Conservation (phyloP, 2,113 vertebrate species). For the Coreoperca whiteheadi region DNA sequence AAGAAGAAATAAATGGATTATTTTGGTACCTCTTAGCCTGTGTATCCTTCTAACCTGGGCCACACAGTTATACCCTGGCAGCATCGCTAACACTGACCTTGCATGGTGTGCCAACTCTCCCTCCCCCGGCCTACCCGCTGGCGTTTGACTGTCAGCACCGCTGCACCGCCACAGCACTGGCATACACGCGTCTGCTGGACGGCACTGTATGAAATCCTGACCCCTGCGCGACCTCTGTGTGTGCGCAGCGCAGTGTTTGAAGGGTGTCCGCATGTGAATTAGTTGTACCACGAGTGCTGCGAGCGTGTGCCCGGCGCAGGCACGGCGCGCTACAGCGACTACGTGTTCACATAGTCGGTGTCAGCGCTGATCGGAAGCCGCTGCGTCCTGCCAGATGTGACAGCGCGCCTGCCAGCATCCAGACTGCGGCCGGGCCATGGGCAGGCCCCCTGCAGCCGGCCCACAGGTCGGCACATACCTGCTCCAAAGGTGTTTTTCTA, state of each 20-base stretch:
- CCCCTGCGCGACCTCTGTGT: constrained; percentile 13
- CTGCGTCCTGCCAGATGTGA: constrained; percentile 41
- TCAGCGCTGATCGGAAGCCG: constrained; percentile 14
- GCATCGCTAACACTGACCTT: constrained; percentile 27
- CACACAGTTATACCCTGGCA: constrained; percentile 19
- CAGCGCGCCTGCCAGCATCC: neutral
- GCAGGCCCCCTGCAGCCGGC: neutral
- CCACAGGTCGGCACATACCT: neutral
- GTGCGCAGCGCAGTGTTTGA: neutral
- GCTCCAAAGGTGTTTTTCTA: constrained; percentile 9
- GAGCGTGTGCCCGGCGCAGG: neutral
- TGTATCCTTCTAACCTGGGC: constrained; percentile 4
- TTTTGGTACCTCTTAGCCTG: neutral
- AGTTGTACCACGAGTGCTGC: neutral
- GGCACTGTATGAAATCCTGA: constrained; percentile 5
- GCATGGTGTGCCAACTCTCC: constrained; percentile 9
- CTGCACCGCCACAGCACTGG: neutral
- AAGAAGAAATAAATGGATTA: neutral
- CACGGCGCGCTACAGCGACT: constrained; percentile 15
- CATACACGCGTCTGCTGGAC: neutral
- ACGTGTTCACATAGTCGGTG: constrained; percentile 14
- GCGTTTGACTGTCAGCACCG: neutral
- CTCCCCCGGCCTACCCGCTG: constrained; percentile 2
- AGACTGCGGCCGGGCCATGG: neutral
- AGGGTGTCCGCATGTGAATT: constrained; percentile 47